These are phyloP conservation scores for Zenarchopterus dispar DNA, from an alignment of 2,797 vertebrate species.

Conservation along the genomic window DNA sequence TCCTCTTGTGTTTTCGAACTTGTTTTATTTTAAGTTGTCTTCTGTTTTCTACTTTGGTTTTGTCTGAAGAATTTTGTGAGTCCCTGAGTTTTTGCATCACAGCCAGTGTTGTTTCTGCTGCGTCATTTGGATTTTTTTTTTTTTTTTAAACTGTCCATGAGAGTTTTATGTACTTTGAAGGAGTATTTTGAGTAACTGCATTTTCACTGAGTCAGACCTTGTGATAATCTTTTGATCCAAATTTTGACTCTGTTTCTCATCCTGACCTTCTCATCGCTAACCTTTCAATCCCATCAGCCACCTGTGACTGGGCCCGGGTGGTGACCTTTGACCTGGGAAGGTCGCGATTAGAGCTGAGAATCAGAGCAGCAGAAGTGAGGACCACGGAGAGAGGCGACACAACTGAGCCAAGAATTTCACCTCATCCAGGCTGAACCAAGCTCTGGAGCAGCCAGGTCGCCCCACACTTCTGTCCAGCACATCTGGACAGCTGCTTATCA, in stretches of 20 bases:
- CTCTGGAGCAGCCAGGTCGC: constrained; percentile 35
- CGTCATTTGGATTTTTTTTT: too few species aligned
- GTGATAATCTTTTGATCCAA: constrained; percentile 78
- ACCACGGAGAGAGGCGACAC: constrained; percentile 40
- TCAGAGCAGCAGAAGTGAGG: constrained; percentile 37
- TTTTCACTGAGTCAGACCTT: constrained; percentile 59
- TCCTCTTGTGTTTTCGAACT: not conserved
- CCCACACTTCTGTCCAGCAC: constrained; percentile 44
- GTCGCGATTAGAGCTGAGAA: constrained; percentile 61
- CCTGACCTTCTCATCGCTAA: constrained; percentile 60
- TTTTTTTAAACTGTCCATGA: too few species aligned
- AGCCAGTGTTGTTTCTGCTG: too few species aligned
- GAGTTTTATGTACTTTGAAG: too few species aligned
- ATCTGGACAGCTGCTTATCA: constrained; percentile 58
- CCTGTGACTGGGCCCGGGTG: constrained; percentile 72
- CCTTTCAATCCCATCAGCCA: constrained; percentile 81
- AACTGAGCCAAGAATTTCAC: constrained; percentile 20
- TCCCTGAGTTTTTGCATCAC: too few species aligned
- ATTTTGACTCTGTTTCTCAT: constrained; percentile 57
- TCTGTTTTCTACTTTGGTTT: too few species aligned
- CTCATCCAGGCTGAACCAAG: constrained; percentile 28
- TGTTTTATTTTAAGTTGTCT: not conserved
- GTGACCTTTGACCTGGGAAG: constrained; percentile 59
- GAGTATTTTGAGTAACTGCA: too few species aligned
- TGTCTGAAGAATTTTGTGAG: too few species aligned